Evolutionary conservation across 1,140 invertebrate genomes (phyloP).

Genomic region (Drosophila pseudoananassae): DNA sequence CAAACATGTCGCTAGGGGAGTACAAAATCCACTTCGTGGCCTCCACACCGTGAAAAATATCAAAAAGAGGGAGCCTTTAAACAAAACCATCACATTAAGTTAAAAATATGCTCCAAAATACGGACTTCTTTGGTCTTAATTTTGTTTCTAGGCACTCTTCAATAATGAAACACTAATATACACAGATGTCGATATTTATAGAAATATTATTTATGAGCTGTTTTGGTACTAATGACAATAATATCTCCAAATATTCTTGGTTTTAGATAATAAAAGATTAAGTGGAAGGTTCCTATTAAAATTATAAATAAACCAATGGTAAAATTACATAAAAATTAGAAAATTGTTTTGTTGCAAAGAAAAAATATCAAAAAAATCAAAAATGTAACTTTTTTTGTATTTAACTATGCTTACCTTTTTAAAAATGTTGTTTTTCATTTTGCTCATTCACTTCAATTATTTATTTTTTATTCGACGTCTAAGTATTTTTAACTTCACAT

Average conservation of each 20-base stretch:
- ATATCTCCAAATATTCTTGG: background rate
- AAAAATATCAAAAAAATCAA: too few relatives aligned
- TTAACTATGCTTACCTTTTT: too few relatives aligned
- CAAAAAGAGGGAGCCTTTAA: too few relatives aligned
- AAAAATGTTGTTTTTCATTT: too few relatives aligned
- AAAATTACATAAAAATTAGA: too few relatives aligned
- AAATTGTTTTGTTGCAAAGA: too few relatives aligned
- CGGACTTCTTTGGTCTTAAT: background rate
- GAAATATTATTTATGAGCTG: background rate
- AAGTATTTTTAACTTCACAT: background rate
- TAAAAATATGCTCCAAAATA: background rate
- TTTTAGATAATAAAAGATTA: background rate
- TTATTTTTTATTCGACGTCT: background rate
- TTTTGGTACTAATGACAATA: background rate
- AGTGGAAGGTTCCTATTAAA: background rate
- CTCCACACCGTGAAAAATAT: background rate
- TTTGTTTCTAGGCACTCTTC: background rate
- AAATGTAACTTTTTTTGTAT: too few relatives aligned
- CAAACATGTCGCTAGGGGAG: constrained; percentile 26
- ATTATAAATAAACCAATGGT: background rate
- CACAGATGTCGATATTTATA: background rate
- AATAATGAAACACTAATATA: background rate
- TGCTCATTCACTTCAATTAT: too few relatives aligned
- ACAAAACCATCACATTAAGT: background rate
- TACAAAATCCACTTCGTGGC: background rate